phyloP scores from a whole-genome alignment of 2,888 invertebrate species.

The Chaitophorus viminalis region DNA sequence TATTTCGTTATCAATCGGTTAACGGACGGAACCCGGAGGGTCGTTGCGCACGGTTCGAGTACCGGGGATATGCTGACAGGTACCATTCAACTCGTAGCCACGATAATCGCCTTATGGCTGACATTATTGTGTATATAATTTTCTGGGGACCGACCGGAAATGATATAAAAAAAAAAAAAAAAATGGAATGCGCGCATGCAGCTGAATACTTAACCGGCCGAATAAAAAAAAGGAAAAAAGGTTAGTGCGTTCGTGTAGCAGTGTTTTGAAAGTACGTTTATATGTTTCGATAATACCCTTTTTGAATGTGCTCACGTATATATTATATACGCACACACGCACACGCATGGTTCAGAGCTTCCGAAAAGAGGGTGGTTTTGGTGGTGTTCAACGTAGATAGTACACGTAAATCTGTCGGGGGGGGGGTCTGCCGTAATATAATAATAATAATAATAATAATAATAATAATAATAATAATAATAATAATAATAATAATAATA shows the following conservation, averaged over 20 bases:
- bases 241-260: not conserved
- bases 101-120: constrained; percentile 28
- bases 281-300: constrained; percentile 18
- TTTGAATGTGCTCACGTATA: not conserved
- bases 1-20: not conserved
- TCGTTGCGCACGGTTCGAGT: not conserved
- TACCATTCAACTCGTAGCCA: constrained; percentile 6
- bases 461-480: no score
- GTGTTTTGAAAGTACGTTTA: constrained; percentile 4
- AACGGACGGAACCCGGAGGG: not conserved
- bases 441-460: not conserved
- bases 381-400: not conserved
- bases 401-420: not conserved
- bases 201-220: constrained; percentile 1
- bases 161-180: no score
- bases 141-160: constrained; percentile 31
- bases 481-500: not conserved
- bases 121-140: constrained; percentile 33
- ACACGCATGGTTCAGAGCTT: not conserved
- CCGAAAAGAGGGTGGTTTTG: not conserved
- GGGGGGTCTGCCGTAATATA: not conserved
- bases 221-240: no score
- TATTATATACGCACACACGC: not conserved
- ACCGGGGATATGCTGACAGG: not conserved
- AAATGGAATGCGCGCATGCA: not conserved